These are phyloP conservation scores for Napeogenes sylphis DNA, from an alignment of 2,888 invertebrate genomes.

Conservation along the genomic window DNA sequence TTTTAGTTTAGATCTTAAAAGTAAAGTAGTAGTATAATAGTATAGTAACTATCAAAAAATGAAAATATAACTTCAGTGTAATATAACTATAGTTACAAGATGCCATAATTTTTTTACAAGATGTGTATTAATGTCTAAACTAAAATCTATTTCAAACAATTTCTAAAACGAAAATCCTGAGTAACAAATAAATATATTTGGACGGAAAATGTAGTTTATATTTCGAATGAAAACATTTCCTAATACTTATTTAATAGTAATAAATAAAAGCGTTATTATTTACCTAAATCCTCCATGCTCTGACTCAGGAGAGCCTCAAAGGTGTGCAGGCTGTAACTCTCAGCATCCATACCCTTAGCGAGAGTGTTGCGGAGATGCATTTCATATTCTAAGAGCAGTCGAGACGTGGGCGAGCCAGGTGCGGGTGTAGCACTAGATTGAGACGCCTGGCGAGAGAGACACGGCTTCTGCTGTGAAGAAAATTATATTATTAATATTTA, in stretches of 20 bases:
- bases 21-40: too few species aligned
- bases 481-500: conserved; percentile 9
- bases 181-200: too few species aligned
- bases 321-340: conserved; percentile 95
- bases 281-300: conserved; percentile 96
- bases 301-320: conserved; percentile 95
- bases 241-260: not conserved
- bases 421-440: conserved; percentile 85
- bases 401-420: conserved; percentile 89
- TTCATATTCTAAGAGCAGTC: conserved; percentile 93
- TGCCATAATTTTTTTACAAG: too few species aligned
- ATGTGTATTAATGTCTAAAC: too few species aligned
- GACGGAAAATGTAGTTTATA: too few species aligned
- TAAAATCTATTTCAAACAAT: too few species aligned
- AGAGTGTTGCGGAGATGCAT: conserved; percentile 95
- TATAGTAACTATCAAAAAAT: too few species aligned
- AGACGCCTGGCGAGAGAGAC: conserved; percentile 69
- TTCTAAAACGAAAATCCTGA: too few species aligned
- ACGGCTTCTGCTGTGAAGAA: conserved; percentile 57
- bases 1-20: too few species aligned
- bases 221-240: too few species aligned
- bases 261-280: conserved; percentile 32
- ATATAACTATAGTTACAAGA: too few species aligned
- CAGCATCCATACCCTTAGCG: conserved; percentile 96
- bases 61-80: too few species aligned